A percentile compares a stretch with the other conserved stretches of the same genome.
Evolutionary conservation across 2,113 vertebrate species (phyloP).

Genomic region (Corynorhinus townsendii): DNA sequence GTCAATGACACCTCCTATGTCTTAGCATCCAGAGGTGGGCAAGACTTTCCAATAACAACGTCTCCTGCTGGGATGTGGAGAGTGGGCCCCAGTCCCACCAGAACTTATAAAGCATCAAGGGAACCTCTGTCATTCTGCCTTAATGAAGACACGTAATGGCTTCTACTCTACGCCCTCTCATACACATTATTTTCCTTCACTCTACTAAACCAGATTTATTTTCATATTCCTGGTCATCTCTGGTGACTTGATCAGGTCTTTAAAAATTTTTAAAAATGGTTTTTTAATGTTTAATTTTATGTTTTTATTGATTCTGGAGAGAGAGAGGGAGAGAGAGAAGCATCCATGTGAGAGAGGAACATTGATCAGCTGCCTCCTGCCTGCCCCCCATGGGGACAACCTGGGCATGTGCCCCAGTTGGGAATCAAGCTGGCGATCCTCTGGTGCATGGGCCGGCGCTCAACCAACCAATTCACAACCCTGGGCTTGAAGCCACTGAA

Average conservation of each 20-base stretch:
- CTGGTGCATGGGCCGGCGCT: neutral
- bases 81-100: neutral
- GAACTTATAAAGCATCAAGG: neutral
- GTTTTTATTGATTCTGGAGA: neutral
- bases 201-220: neutral
- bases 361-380: neutral
- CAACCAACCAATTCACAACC: neutral
- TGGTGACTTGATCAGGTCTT: neutral
- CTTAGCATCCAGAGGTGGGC: slow-evolving; percentile 1
- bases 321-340: neutral
- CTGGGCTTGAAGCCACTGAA: neutral
- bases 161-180: neutral
- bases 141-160: neutral
- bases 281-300: neutral
- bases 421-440: neutral
- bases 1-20: slow-evolving; percentile 38
- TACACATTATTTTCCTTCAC: neutral
- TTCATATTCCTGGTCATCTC: neutral
- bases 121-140: neutral
- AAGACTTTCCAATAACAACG: slow-evolving; percentile 48
- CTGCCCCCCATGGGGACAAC: neutral
- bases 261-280: too few relatives aligned
- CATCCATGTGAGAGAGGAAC: neutral
- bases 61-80: neutral
- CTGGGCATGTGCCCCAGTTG: neutral